Percentiles rank a stretch among this genome's conserved stretches.
Evolutionary conservation across 2,888 invertebrate species (phyloP).

Genomic region (Agrochola litura): DNA sequence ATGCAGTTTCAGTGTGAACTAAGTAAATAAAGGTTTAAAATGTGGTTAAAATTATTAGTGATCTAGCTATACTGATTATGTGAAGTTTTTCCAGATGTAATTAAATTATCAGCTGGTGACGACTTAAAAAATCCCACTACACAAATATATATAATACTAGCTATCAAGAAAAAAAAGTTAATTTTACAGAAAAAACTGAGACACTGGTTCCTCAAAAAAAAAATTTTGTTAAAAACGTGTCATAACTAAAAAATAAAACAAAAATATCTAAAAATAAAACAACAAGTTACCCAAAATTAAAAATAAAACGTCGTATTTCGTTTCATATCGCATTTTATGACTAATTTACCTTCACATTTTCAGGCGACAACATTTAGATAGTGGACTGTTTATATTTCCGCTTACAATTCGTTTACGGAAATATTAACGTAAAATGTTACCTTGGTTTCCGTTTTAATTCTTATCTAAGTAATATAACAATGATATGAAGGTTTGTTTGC

Average conservation of each 20-base stretch:
- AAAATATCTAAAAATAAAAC: neutral
- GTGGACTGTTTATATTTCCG: conserved; percentile 49
- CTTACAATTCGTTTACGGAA: conserved; percentile 52
- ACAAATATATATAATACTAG: too few relatives aligned
- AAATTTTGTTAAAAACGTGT: neutral
- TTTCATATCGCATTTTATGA: conserved; percentile 36
- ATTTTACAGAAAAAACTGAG: neutral
- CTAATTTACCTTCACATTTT: conserved; percentile 45
- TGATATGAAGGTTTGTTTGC: conserved; percentile 32
- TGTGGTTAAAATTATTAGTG: too few relatives aligned
- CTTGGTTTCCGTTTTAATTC: conserved; percentile 37
- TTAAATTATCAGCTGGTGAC: neutral
- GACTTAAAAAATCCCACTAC: too few relatives aligned
- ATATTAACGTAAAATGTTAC: conserved; percentile 45
- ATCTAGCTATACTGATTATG: too few relatives aligned
- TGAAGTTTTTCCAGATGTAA: neutral
- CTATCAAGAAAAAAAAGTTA: neutral
- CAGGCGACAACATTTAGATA: conserved; percentile 34
- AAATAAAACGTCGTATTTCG: conserved; percentile 6
- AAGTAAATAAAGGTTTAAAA: too few relatives aligned
- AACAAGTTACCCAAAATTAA: neutral
- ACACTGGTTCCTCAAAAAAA: neutral
- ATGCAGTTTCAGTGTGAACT: neutral
- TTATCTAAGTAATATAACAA: conserved; percentile 37
- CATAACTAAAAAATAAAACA: neutral